Evolutionary conservation across 2,113 vertebrate genomes (phyloP).

Genomic region (Tursiops truncatus): DNA sequence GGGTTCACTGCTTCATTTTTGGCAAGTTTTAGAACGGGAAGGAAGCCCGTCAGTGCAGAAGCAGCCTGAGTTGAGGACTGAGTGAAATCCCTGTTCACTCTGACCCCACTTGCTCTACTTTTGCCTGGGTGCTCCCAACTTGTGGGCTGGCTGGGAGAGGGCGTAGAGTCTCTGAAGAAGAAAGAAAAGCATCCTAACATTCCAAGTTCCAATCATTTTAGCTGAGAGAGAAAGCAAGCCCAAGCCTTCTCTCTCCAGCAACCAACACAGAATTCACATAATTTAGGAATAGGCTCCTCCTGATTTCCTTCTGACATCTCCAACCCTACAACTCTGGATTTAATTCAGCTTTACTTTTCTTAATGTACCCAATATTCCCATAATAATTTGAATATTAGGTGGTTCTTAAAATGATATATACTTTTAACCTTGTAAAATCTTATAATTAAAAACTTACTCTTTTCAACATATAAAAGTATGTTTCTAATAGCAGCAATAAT

Average conservation of each 20-base stretch:
- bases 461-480: conserved; percentile 1
- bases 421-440: neutral
- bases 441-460: neutral
- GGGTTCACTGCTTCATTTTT: neutral
- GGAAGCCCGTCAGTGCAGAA: neutral
- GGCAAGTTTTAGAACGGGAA: neutral
- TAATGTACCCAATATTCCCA: neutral
- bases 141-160: neutral
- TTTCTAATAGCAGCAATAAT: neutral
- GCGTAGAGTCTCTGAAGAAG: neutral
- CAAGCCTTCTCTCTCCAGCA: neutral
- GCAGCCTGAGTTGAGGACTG: neutral
- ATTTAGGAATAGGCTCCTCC: neutral
- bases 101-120: neutral
- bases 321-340: neutral
- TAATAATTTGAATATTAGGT: neutral
- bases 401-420: conserved; percentile 1
- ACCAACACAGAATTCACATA: neutral
- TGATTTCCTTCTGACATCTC: neutral
- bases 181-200: neutral
- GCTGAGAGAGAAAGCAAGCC: neutral
- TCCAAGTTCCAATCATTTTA: neutral
- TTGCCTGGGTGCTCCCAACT: neutral
- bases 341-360: neutral
- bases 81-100: neutral